phyloP scores from a whole-genome alignment of 2,797 vertebrate species.

The Staurois parvus region DNA sequence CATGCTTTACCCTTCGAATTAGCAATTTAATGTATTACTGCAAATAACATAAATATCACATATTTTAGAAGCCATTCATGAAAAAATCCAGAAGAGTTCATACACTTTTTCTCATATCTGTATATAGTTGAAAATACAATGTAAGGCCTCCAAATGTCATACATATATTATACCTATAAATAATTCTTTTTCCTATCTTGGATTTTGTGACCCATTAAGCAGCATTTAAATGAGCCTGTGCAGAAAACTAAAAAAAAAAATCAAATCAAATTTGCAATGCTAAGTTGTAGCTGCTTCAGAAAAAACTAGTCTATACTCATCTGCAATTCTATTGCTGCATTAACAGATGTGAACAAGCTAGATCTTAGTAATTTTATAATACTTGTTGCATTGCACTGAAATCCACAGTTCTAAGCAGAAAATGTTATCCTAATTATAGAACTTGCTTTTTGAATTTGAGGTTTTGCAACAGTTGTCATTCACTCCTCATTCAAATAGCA shows the following conservation, averaged over 20 bases:
- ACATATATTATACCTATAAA: background rate
- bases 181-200: constrained; percentile 39
- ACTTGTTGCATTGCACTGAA: constrained; percentile 29
- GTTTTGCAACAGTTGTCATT: constrained; percentile 15
- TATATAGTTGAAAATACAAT: too few species aligned
- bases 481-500: constrained; percentile 17
- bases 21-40: too few species aligned
- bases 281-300: constrained; percentile 31
- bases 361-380: constrained; percentile 26
- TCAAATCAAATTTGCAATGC: constrained; percentile 34
- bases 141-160: background rate
- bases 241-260: constrained; percentile 18
- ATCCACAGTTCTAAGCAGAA: background rate
- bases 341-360: constrained; percentile 42
- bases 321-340: constrained; percentile 58
- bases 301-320: constrained; percentile 24
- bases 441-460: background rate
- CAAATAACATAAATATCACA: too few species aligned
- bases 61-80: too few species aligned
- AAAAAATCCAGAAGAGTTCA: too few species aligned
- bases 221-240: constrained; percentile 48
- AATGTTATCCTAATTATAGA: background rate
- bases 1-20: too few species aligned
- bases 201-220: constrained; percentile 43
- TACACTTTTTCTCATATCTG: too few species aligned